These are phyloP conservation scores for Synanthedon vespiformis DNA, from an alignment of 2,888 invertebrate genomes.

Conservation along the genomic window DNA sequence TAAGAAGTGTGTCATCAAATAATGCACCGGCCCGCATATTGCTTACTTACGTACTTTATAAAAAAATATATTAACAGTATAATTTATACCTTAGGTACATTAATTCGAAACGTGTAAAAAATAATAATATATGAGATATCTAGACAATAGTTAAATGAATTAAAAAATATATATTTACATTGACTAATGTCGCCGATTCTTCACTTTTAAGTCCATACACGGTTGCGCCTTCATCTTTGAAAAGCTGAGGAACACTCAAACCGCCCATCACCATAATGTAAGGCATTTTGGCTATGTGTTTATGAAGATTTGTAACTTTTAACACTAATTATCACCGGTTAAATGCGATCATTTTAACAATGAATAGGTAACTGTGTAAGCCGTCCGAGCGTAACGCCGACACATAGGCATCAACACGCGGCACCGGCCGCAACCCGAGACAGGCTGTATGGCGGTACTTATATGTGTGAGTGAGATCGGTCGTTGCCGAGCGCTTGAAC, in stretches of 20 bases:
- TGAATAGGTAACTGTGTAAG: slow-evolving; percentile 6
- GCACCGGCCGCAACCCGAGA: slow-evolving; percentile 17
- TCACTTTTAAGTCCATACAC: slow-evolving; percentile 62
- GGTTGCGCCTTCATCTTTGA: slow-evolving; percentile 58
- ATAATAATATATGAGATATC: too few relatives aligned
- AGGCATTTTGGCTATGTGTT: slow-evolving; percentile 37
- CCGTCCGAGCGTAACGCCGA: slow-evolving; percentile 17
- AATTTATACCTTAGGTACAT: too few relatives aligned
- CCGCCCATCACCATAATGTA: slow-evolving; percentile 66
- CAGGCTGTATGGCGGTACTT: slow-evolving; percentile 28
- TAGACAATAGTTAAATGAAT: too few relatives aligned
- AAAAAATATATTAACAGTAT: too few relatives aligned
- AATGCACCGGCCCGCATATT: too few relatives aligned
- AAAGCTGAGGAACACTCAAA: slow-evolving; percentile 52
- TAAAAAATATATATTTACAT: slow-evolving; percentile 13
- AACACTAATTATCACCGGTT: slow-evolving; percentile 22
- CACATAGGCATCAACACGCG: not conserved
- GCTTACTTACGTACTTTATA: too few relatives aligned
- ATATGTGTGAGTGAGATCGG: slow-evolving; percentile 47
- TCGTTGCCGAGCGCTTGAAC: slow-evolving; percentile 8
- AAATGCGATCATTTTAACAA: slow-evolving; percentile 32
- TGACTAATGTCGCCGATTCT: slow-evolving; percentile 37
- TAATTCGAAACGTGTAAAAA: too few relatives aligned
- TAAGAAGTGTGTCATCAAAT: too few relatives aligned
- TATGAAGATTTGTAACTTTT: slow-evolving; percentile 2